phyloP scores from a whole-genome alignment of 2,113 vertebrate species.

The Gulo gulo region DNA sequence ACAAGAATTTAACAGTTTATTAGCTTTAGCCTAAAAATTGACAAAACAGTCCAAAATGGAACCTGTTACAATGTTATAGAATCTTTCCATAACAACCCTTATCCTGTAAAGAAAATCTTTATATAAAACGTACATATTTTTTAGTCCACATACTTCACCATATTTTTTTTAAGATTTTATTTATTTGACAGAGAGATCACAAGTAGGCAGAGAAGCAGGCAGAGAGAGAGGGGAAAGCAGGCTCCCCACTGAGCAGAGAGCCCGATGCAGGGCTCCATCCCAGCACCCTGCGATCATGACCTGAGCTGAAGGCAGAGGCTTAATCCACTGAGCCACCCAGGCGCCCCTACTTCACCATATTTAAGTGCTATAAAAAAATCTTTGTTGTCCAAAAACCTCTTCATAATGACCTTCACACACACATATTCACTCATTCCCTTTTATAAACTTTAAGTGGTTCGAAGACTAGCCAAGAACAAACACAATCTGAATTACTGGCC shows the following conservation, averaged over 20 bases:
- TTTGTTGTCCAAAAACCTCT: neutral
- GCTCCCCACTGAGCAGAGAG: too few species aligned
- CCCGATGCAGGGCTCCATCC: too few species aligned
- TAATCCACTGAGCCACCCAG: too few species aligned
- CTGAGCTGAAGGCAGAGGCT: too few species aligned
- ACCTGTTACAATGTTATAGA: neutral
- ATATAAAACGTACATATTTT: neutral
- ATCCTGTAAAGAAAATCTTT: constrained; percentile 12
- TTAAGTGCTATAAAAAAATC: neutral
- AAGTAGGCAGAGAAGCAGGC: too few species aligned
- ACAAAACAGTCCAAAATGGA: neutral
- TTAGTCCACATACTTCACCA: neutral
- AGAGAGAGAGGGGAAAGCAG: too few species aligned
- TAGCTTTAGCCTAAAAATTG: constrained; percentile 28
- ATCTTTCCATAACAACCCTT: neutral
- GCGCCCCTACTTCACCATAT: neutral
- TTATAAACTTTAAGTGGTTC: constrained; percentile 44
- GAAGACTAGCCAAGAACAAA: constrained; percentile 38
- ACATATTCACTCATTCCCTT: neutral
- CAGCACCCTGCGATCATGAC: too few species aligned
- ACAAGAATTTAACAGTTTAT: constrained; percentile 26
- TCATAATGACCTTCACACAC: constrained; percentile 37
- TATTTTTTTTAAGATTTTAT: neutral
- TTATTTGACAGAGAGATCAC: too few species aligned
- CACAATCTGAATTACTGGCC: neutral